A percentile compares a stretch with the other conserved stretches of the same genome.
Evolutionary conservation across 1,140 invertebrate genomes (phyloP).

Genomic region (Pogonomyrmex californicus): DNA sequence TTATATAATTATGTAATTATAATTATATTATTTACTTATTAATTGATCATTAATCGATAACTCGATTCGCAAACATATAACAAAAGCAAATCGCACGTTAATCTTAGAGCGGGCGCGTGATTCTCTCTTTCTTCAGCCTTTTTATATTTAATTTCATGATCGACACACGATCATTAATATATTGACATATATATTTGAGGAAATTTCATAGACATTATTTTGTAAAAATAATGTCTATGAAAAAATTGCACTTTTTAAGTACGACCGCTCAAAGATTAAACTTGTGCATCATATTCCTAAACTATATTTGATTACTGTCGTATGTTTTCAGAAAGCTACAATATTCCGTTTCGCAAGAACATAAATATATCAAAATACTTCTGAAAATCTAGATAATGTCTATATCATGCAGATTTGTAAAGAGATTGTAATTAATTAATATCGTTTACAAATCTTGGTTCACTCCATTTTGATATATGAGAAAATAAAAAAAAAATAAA

Average conservation of each 20-base stretch:
- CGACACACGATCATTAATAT: neutral
- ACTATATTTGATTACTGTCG: conserved; percentile 57
- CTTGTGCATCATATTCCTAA: conserved; percentile 44
- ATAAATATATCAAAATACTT: conserved; percentile 24
- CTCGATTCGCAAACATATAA: conserved; percentile 36
- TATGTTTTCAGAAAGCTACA: conserved; percentile 27
- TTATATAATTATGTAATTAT: conserved; percentile 45
- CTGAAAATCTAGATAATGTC: neutral
- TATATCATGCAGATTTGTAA: conserved; percentile 24
- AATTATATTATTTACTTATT: conserved; percentile 36
- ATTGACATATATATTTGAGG: conserved; percentile 8
- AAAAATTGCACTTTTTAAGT: conserved; percentile 23
- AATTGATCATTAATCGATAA: conserved; percentile 40
- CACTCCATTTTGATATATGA: neutral
- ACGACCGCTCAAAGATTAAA: conserved; percentile 40
- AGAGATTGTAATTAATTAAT: neutral
- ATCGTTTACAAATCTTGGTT: neutral
- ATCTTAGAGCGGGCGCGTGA: conserved; percentile 24
- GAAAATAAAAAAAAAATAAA: conserved; percentile 20
- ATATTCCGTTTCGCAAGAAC: conserved; percentile 54
- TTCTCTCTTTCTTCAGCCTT: neutral
- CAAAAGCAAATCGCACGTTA: conserved; percentile 31
- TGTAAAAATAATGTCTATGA: neutral
- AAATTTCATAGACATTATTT: conserved; percentile 18
- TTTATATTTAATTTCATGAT: neutral